Conservation (phyloP, 2,888 invertebrate genomes). For the Pteria penguin region DNA sequence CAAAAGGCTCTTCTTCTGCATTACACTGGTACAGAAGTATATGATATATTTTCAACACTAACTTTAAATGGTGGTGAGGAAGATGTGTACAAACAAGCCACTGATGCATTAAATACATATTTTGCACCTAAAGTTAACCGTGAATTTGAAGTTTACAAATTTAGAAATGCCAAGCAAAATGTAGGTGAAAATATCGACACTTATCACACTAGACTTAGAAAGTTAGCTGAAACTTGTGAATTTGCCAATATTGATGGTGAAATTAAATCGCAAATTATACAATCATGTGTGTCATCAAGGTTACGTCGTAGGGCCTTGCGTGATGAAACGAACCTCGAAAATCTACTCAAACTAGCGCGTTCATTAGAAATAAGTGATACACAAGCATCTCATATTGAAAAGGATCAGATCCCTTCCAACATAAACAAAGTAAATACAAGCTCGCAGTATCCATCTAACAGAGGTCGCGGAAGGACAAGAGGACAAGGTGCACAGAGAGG, state of each 20-base stretch:
- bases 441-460: too few relatives aligned
- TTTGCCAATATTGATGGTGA: background rate
- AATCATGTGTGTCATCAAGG: background rate
- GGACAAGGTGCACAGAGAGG: too few relatives aligned
- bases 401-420: too few relatives aligned
- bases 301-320: background rate
- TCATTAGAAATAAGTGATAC: constrained; percentile 30
- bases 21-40: constrained; percentile 2
- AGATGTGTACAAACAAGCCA: constrained; percentile 3
- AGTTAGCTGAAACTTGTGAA: background rate
- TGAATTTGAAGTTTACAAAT: background rate
- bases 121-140: constrained; percentile 4
- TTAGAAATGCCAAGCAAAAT: too few relatives aligned
- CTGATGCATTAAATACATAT: constrained; percentile 7
- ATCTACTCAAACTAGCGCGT: constrained; percentile 14
- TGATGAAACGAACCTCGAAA: too few relatives aligned
- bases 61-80: background rate
- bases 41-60: background rate
- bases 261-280: constrained; percentile 5
- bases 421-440: too few relatives aligned
- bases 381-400: too few relatives aligned
- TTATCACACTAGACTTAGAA: background rate
- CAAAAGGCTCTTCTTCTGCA: background rate
- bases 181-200: too few relatives aligned
- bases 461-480: too few relatives aligned